These are phyloP conservation scores for Microcebus tavaratra DNA, from an alignment of 2,113 vertebrate species.

Conservation along the genomic window DNA sequence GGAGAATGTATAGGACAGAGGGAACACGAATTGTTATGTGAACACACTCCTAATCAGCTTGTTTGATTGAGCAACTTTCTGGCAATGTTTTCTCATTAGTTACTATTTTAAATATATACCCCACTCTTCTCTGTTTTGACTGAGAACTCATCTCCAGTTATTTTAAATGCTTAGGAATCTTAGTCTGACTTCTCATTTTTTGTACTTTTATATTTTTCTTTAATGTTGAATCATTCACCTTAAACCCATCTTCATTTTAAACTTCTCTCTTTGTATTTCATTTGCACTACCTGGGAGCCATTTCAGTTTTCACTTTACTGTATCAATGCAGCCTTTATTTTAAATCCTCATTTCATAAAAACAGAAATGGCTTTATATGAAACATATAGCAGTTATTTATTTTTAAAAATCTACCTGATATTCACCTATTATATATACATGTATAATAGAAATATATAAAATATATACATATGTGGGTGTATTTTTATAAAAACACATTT, in stretches of 20 bases:
- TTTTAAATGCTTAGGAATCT: not conserved
- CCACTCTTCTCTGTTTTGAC: accelerated
- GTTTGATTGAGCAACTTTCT: not conserved
- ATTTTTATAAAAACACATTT: not conserved
- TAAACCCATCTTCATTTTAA: not conserved
- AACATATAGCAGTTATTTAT: not conserved
- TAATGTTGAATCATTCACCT: not conserved
- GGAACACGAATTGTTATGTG: accelerated
- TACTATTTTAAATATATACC: not conserved
- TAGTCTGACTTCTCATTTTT: not conserved
- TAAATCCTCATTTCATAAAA: not conserved
- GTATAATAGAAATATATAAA: not conserved
- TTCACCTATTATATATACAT: not conserved
- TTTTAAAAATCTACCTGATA: not conserved
- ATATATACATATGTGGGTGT: not conserved
- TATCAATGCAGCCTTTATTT: not conserved
- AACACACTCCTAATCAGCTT: no score
- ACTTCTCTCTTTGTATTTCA: not conserved
- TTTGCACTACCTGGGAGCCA: not conserved
- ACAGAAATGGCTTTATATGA: not conserved
- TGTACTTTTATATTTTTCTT: not conserved
- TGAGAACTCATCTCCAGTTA: not conserved
- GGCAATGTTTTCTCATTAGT: not conserved
- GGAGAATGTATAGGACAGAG: accelerated
- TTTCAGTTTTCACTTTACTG: not conserved